Evolutionary conservation across 2,113 vertebrate species (phyloP).

Genomic region (Corythoichthys haematopterus): DNA sequence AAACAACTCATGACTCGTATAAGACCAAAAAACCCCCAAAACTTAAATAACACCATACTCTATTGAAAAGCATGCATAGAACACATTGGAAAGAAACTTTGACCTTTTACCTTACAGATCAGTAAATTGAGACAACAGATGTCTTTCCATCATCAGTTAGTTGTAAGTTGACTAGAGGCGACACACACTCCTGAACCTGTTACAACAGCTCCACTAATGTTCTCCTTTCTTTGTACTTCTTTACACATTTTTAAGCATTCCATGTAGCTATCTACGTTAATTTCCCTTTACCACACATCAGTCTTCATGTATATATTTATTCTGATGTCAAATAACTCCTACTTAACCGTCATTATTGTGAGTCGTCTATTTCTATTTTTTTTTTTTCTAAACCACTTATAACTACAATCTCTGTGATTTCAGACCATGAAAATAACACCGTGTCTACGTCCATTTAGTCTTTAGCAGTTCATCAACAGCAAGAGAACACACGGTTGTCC

Average conservation of each 20-base stretch:
- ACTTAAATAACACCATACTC: too few relatives aligned
- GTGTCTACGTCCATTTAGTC: constrained; percentile 47
- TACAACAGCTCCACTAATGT: background rate
- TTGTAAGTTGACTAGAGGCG: background rate
- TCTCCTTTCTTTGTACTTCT: too few relatives aligned
- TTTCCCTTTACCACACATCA: too few relatives aligned
- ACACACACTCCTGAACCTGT: background rate
- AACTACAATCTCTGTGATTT: constrained; percentile 7
- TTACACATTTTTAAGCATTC: too few relatives aligned
- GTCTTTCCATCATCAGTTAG: background rate
- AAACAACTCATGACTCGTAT: background rate
- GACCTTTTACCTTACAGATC: too few relatives aligned
- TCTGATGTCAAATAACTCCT: too few relatives aligned
- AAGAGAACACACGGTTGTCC: constrained; percentile 44
- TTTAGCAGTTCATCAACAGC: constrained; percentile 48
- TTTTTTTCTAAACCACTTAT: too few relatives aligned
- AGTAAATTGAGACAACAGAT: background rate
- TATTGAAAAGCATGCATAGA: too few relatives aligned
- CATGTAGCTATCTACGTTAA: too few relatives aligned
- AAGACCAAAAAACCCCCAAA: background rate
- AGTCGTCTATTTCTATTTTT: background rate
- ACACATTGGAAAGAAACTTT: background rate
- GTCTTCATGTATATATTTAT: too few relatives aligned
- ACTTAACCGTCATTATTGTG: too few relatives aligned
- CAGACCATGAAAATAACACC: constrained; percentile 42